Evolutionary conservation across 1,140 invertebrate species (phyloP), one percentile per base, ranked within the genome.

Genomic region (Diuraphis noxia): DNA sequence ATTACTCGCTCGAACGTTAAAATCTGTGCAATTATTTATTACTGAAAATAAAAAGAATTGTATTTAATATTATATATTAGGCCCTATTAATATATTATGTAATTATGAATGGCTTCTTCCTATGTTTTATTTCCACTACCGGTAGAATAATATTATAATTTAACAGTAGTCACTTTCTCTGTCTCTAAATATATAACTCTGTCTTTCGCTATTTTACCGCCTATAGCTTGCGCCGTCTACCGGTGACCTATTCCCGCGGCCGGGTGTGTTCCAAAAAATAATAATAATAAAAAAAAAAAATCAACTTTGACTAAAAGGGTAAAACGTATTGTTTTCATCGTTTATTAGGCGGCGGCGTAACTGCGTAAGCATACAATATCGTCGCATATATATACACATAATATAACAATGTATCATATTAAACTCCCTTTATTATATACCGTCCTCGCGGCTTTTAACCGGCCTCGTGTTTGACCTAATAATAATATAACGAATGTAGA

Each of bases 381-480:
- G 23, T 72, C 30, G 56, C 56, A 40, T 81, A 81, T 81, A 81
- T 81, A 81, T 43, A 84, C 82, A 43, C 30, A 41, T 17, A 40
- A 41, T 46, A 43, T 43, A 43, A 43, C 30, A 84, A n/a, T 84
- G 40, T 84, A 84, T 84, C 25, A n/a, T 43, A 38, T 34, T 49
- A 49, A 23, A 85, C 41, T 85, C 17, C 30, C 43, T 43, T 46
- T 43, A 34, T 72, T 86, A 23, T 86, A 23, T 85, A 85, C 38
- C 30, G 82, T 84, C 40, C 40, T 43, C 40, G 30, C 41, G 30
- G 30, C 40, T 84, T 38, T n/a, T 41, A n/a, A 38, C 40, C 34
- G 85, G 46, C 85, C 85, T 86, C 85, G 43, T 86, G 85, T 86
- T 86, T 86, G 85, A 86, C 85, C 85, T 86, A 86, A 86, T 86